phyloP scores from a whole-genome alignment of 2,113 vertebrate genomes.

The Mionectes macconnelli region DNA sequence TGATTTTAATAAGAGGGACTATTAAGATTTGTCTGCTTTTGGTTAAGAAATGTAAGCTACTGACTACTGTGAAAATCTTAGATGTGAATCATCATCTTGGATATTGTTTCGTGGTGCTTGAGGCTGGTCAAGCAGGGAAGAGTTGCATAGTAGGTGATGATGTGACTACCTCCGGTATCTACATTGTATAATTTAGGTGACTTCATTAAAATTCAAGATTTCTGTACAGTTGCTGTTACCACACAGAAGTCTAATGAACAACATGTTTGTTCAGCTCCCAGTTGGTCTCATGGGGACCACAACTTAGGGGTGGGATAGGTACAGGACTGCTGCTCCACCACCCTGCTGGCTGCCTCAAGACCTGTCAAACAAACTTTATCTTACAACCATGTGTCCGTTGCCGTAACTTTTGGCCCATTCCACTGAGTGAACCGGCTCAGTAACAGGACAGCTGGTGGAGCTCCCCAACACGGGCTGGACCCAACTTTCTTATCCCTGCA shows the following conservation, averaged over 20 bases:
- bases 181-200: fast-evolving
- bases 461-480: background rate
- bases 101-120: background rate
- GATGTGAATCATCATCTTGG: fast-evolving
- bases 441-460: fast-evolving
- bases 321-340: background rate
- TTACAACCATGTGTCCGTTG: fast-evolving
- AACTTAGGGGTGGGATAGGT: fast-evolving
- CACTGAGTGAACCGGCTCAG: fast-evolving
- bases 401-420: fast-evolving
- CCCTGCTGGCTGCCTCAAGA: background rate
- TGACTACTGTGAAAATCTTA: background rate
- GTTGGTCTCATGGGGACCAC: background rate
- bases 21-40: background rate
- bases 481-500: fast-evolving
- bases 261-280: fast-evolving
- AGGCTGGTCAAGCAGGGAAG: background rate
- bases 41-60: background rate
- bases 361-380: background rate
- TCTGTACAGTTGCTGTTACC: background rate
- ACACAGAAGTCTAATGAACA: fast-evolving
- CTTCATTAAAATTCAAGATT: background rate
- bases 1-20: background rate
- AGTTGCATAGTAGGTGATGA: background rate
- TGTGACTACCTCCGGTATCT: background rate